Percentiles rank a stretch among this genome's conserved stretches.
Evolutionary conservation across 1,140 invertebrate species (phyloP).

Genomic region (Lucilia sericata): DNA sequence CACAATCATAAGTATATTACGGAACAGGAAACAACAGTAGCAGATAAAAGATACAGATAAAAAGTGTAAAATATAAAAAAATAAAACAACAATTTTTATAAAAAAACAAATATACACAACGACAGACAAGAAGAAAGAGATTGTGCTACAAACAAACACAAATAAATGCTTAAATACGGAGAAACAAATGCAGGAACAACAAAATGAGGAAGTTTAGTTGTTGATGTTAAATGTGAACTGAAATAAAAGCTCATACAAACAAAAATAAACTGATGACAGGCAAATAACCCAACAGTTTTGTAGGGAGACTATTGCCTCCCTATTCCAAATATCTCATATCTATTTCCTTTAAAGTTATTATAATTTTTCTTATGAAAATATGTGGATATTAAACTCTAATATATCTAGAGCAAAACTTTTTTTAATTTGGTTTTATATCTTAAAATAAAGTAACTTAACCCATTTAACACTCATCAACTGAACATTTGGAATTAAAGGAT

Average conservation of each 20-base stretch:
- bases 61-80: conserved; percentile 14
- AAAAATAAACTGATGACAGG: neutral
- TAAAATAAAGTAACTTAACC: no score
- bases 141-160: neutral
- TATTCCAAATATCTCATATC: no score
- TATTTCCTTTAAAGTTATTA: no score
- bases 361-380: no score
- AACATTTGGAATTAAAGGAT: no score
- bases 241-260: neutral
- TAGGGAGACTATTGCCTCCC: no score
- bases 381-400: no score
- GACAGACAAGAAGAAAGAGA: no score
- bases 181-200: neutral
- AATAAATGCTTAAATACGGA: neutral
- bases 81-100: neutral
- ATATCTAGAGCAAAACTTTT: no score
- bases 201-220: neutral
- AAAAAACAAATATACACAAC: neutral
- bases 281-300: neutral
- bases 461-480: no score
- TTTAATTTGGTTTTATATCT: no score
- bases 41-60: neutral
- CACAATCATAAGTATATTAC: neutral
- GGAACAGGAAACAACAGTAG: neutral
- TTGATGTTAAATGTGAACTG: conserved; percentile 9